phyloP scores from a whole-genome alignment of 2,113 vertebrate species.

The Brachionichthys hirsutus region DNA sequence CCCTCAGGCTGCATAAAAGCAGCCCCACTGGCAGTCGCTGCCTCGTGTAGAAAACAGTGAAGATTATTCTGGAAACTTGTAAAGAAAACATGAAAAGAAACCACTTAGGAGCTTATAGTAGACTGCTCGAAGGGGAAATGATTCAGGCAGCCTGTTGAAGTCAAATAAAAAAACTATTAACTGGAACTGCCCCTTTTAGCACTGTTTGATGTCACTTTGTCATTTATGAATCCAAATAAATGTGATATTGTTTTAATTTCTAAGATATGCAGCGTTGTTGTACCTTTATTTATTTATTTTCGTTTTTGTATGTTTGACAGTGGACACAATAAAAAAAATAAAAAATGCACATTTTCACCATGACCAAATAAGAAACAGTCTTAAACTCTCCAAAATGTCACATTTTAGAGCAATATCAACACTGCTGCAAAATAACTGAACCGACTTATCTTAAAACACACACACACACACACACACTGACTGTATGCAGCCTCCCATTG shows the following conservation, averaged over 20 bases:
- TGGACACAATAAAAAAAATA: not conserved
- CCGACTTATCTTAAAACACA: too few relatives aligned
- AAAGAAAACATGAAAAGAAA: slow-evolving; percentile 75
- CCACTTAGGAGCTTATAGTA: slow-evolving; percentile 65
- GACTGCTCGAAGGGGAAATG: slow-evolving; percentile 57
- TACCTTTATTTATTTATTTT: slow-evolving; percentile 1
- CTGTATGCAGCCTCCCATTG: too few relatives aligned
- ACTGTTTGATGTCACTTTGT: slow-evolving; percentile 52
- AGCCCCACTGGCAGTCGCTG: slow-evolving; percentile 43
- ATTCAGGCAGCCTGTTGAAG: slow-evolving; percentile 65
- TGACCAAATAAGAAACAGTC: not conserved
- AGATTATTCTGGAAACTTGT: slow-evolving; percentile 71
- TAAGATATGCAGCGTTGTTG: not conserved
- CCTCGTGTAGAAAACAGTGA: slow-evolving; percentile 56
- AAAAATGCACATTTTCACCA: too few relatives aligned
- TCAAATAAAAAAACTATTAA: slow-evolving; percentile 67
- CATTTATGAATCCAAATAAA: slow-evolving; percentile 27
- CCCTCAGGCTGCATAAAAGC: slow-evolving; percentile 61
- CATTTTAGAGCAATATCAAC: too few relatives aligned
- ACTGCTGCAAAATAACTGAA: too few relatives aligned
- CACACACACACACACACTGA: too few relatives aligned
- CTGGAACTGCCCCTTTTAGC: slow-evolving; percentile 40
- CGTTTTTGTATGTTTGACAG: slow-evolving; percentile 3
- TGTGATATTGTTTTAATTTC: slow-evolving; percentile 25
- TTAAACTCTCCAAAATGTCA: not conserved